Conservation (phyloP, 2,797 vertebrate genomes). For the Gymnopithys bicolor region DNA sequence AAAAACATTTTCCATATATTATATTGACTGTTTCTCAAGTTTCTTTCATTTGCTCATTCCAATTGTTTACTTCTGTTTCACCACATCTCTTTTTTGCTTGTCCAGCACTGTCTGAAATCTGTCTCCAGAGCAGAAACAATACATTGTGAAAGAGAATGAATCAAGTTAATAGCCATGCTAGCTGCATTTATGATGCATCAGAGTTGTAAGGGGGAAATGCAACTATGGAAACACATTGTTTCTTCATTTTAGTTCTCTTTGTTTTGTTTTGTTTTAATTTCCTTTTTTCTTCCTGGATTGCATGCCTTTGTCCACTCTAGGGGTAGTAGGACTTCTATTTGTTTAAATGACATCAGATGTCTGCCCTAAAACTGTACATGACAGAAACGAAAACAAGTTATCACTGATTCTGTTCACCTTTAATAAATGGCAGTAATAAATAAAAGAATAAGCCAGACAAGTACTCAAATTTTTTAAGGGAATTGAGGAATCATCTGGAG, state of each 20-base stretch:
- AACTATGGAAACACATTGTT: background rate
- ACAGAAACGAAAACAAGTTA: background rate
- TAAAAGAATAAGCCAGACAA: background rate
- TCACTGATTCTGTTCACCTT: background rate
- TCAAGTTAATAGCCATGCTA: background rate
- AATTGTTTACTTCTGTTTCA: background rate
- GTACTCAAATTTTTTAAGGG: background rate
- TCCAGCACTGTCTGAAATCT: background rate
- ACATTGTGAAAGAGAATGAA: background rate
- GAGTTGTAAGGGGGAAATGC: background rate
- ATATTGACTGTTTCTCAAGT: background rate
- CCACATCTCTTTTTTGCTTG: background rate
- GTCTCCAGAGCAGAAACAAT: background rate
- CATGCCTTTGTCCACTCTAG: background rate
- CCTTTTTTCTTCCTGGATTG: background rate
- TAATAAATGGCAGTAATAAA: background rate
- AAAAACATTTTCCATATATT: background rate
- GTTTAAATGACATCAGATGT: background rate
- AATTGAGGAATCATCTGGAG: background rate
- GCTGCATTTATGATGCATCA: background rate
- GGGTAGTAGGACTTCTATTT: background rate
- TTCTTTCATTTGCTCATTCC: background rate
- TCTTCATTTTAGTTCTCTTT: background rate
- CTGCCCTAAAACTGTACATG: background rate
- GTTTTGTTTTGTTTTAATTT: background rate